Evolutionary conservation across 2,888 invertebrate genomes (phyloP).

Genomic region (Spialia ferax): DNA sequence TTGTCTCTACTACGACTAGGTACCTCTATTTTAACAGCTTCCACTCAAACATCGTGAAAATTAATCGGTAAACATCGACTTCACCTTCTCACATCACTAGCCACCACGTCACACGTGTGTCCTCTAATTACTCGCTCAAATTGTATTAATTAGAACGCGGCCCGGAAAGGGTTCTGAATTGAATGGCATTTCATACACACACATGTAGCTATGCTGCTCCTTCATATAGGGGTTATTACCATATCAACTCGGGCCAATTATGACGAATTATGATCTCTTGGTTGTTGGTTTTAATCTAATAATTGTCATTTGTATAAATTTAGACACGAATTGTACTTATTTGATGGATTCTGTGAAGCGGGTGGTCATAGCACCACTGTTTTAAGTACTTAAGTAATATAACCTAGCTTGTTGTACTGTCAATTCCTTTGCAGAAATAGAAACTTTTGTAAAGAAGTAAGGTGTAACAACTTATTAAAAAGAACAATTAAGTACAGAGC

Average conservation of each 20-base stretch:
- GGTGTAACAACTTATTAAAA: no score
- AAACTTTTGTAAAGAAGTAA: no score
- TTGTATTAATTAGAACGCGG: constrained; percentile 83
- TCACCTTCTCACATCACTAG: constrained; percentile 26
- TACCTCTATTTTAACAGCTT: no score
- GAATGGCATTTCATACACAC: constrained; percentile 62
- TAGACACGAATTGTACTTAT: constrained; percentile 23
- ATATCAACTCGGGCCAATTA: constrained; percentile 51
- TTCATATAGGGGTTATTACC: constrained; percentile 68
- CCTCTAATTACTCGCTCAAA: constrained; percentile 80
- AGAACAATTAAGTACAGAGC: no score
- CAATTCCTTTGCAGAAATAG: no score
- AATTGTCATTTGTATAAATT: constrained; percentile 37
- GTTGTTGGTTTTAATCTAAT: constrained; percentile 36
- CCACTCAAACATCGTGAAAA: no score
- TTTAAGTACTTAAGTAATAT: no score
- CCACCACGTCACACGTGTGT: constrained; percentile 69
- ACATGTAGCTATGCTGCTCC: constrained; percentile 34
- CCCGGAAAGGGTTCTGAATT: constrained; percentile 80
- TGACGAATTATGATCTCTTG: constrained; percentile 39
- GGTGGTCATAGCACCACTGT: neutral
- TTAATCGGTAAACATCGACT: neutral
- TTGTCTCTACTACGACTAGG: no score
- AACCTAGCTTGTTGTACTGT: no score
- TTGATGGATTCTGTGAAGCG: neutral